These are phyloP conservation scores for Miltochrista miniata DNA, from an alignment of 2,888 invertebrate species.

Conservation along the genomic window DNA sequence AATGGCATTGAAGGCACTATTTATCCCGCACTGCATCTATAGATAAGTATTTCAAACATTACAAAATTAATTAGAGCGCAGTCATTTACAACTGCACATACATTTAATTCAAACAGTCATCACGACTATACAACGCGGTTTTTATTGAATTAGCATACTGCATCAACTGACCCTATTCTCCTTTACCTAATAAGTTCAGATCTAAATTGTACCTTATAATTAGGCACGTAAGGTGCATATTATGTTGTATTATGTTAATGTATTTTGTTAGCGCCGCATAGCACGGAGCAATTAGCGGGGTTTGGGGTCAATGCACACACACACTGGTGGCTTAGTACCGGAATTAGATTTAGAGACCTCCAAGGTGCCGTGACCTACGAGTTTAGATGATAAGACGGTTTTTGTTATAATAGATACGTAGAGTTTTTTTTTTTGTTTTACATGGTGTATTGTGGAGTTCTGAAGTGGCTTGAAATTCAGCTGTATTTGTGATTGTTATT, in stretches of 20 bases:
- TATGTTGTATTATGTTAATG: slow-evolving; percentile 2
- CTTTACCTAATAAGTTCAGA: slow-evolving; percentile 10
- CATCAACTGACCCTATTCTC: slow-evolving; percentile 53
- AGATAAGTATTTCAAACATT: neutral
- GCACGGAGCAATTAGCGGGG: slow-evolving; percentile 31
- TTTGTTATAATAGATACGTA: neutral
- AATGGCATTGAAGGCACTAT: neutral
- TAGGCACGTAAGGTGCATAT: slow-evolving; percentile 20
- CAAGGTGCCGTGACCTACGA: neutral
- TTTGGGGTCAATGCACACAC: slow-evolving; percentile 41
- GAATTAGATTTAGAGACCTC: slow-evolving; percentile 27
- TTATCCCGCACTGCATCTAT: neutral
- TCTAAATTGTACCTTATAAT: neutral
- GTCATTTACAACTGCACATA: slow-evolving; percentile 17
- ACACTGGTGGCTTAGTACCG: slow-evolving; percentile 24
- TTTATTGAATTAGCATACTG: slow-evolving; percentile 65
- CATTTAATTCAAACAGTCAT: slow-evolving; percentile 2
- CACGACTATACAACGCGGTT: slow-evolving; percentile 32
- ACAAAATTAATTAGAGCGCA: slow-evolving; percentile 24
- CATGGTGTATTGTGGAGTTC: too few species aligned
- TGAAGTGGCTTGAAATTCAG: neutral
- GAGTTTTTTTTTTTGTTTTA: too few species aligned
- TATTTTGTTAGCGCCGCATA: slow-evolving; percentile 10
- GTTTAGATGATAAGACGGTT: neutral
- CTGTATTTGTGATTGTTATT: neutral